phyloP scores from a whole-genome alignment of 2,113 vertebrate species.

The Bufo bufo region DNA sequence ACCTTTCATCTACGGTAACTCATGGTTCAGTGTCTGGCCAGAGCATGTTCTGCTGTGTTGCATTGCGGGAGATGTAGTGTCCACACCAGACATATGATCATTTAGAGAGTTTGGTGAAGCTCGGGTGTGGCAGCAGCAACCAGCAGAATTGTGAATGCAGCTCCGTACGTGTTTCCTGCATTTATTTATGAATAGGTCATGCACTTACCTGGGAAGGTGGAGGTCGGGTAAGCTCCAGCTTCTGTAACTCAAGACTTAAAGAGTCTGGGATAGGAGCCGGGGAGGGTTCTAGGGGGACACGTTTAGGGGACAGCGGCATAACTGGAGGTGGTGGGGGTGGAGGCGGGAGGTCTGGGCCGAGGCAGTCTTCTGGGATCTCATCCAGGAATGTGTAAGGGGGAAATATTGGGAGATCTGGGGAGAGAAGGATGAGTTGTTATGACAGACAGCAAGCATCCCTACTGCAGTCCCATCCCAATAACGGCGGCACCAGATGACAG shows the following conservation, averaged over 20 bases:
- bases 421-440: not conserved
- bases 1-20: too few species aligned
- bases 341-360: slow-evolving; percentile 44
- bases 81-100: too few species aligned
- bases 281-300: slow-evolving; percentile 56
- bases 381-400: slow-evolving; percentile 4
- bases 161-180: not conserved
- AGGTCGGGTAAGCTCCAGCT: slow-evolving; percentile 62
- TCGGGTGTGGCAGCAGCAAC: too few species aligned
- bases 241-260: slow-evolving; percentile 65
- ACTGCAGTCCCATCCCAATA: too few species aligned
- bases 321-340: slow-evolving; percentile 59
- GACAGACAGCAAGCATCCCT: not conserved
- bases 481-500: too few species aligned
- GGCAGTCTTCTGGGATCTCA: not conserved
- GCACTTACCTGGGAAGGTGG: slow-evolving; percentile 65
- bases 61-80: too few species aligned
- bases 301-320: slow-evolving; percentile 8
- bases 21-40: not conserved
- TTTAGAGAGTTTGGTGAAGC: too few species aligned
- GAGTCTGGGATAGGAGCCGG: not conserved
- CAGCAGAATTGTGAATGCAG: not conserved
- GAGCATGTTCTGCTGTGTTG: not conserved
- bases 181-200: not conserved
- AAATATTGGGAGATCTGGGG: slow-evolving; percentile 57